Percentiles rank a stretch among this genome's conserved stretches.
phyloP scores from a whole-genome alignment of 2,888 invertebrate genomes.

The Branchellion lobata region DNA sequence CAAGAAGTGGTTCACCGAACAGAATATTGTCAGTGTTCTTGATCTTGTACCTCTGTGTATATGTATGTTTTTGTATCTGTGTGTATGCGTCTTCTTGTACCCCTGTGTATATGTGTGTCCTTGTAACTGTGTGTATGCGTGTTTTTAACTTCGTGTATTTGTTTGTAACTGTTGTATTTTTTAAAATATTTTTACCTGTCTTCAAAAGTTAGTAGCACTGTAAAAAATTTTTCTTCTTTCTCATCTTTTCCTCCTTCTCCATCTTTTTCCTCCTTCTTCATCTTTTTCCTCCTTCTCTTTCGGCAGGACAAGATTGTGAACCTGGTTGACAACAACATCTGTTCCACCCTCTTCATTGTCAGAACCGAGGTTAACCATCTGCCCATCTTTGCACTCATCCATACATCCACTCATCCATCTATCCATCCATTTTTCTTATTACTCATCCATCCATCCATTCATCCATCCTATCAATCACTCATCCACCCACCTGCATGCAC shows the following conservation, averaged over 20 bases:
- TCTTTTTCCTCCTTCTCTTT: too few species aligned
- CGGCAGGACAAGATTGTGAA: slow-evolving; percentile 45
- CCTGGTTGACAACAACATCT: slow-evolving; percentile 44
- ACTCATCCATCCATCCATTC: slow-evolving; percentile 12
- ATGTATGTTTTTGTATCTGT: slow-evolving; percentile 4
- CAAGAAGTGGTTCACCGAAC: slow-evolving; percentile 47
- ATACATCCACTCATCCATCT: neutral
- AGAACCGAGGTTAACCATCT: slow-evolving; percentile 5
- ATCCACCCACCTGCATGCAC: slow-evolving; percentile 7
- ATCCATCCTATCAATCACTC: neutral
- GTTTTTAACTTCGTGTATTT: neutral
- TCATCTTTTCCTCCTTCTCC: too few species aligned
- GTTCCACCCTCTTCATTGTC: slow-evolving; percentile 23
- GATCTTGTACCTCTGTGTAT: neutral
- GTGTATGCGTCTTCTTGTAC: neutral
- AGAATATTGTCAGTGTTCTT: slow-evolving; percentile 49
- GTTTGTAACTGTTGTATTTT: neutral
- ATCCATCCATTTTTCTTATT: neutral
- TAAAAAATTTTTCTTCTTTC: too few species aligned
- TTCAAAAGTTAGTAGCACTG: too few species aligned
- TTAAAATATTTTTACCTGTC: neutral
- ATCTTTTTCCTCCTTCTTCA: too few species aligned
- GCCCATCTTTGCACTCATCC: too few species aligned
- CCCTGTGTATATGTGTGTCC: slow-evolving; percentile 2
- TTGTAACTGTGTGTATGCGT: neutral